phyloP scores from a whole-genome alignment of 2,888 invertebrate genomes.

The Cremastinae sp. region DNA sequence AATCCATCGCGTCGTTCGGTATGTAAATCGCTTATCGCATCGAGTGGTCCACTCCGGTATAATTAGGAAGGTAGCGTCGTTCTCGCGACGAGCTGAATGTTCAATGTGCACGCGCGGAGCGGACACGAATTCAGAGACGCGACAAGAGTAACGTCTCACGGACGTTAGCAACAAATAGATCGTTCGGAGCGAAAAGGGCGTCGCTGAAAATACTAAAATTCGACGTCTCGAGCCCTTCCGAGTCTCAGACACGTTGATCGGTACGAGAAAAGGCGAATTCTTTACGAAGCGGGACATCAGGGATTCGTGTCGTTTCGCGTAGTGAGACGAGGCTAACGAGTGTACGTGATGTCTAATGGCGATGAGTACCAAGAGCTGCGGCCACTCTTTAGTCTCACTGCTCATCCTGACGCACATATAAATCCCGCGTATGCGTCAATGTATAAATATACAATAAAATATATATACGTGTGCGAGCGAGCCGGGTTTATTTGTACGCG shows the following conservation, averaged over 20 bases:
- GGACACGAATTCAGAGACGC: background rate
- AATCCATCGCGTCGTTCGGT: slow-evolving; percentile 77
- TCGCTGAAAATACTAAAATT: background rate
- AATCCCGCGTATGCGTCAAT: slow-evolving; percentile 19
- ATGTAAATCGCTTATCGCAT: slow-evolving; percentile 80
- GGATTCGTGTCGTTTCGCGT: slow-evolving; percentile 43
- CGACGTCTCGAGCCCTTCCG: background rate
- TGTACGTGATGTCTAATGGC: slow-evolving; percentile 74
- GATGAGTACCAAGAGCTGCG: slow-evolving; percentile 69
- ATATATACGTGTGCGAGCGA: background rate
- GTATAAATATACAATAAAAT: slow-evolving; percentile 10
- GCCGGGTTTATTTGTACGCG: background rate
- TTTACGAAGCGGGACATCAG: background rate
- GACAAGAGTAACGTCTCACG: too few species aligned
- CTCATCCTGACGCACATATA: slow-evolving; percentile 41
- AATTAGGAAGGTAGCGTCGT: slow-evolving; percentile 77
- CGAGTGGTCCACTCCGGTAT: slow-evolving; percentile 78
- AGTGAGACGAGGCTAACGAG: slow-evolving; percentile 61
- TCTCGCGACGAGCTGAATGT: slow-evolving; percentile 44
- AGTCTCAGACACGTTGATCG: background rate
- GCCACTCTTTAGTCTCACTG: slow-evolving; percentile 53
- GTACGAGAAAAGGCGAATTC: slow-evolving; percentile 18
- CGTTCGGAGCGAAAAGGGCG: too few species aligned
- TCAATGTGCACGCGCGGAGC: slow-evolving; percentile 2
- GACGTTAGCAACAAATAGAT: too few species aligned